Evolutionary conservation across 2,113 vertebrate species (phyloP), one percentile per base, ranked within the genome.

Genomic region (Forbesichthys agassizii): DNA sequence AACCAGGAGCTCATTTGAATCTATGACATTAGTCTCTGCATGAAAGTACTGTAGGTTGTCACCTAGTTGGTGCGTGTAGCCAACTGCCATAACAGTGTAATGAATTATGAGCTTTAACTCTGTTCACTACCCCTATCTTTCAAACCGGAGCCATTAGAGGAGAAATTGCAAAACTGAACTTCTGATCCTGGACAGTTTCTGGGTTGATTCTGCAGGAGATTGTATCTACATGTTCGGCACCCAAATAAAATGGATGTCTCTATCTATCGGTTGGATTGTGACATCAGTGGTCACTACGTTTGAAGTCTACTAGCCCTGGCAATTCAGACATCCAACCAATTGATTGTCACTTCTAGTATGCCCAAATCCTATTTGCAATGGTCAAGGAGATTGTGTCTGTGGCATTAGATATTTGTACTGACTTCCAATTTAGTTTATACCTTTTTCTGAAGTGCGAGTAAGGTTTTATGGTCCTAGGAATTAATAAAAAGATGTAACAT

Each of bases 81-180:
- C 3, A 61, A 61, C 42, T 13, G 42, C 13, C 55, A 11, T 53
- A 48, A 18, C 48, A 48, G 12, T 73, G 56, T 55, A 59, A 67
- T 58, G 60, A n/a, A 14, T 46, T 42, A 36, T 48, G 36, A 46
- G 33, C 42, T 69, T 48, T 48, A 56, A 65, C 65, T 77, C 71
- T 4, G 36, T 42, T 42, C 36, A 42, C 36, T 42, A 42, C 4
- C 36, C 36, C 36, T 42, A 42, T 42, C 60, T n/a, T 47, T 47
- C 42, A 47, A 48, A 18, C 42, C 42, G 13, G 14, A 61, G 36
- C 14, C 60, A 61, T 47, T 47, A 61, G 60, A 61, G 60, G 14
- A 14, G 9, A 47, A 46, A 61, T 61, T n/a, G 36, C 13, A 47
- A 14, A 9, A 10, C 42, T 61, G 46, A 61, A 48, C 60, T 8